Percentiles rank a stretch among this genome's conserved stretches.
phyloP scores from a whole-genome alignment of 2,888 invertebrate species.

The Apotomis capreana region DNA sequence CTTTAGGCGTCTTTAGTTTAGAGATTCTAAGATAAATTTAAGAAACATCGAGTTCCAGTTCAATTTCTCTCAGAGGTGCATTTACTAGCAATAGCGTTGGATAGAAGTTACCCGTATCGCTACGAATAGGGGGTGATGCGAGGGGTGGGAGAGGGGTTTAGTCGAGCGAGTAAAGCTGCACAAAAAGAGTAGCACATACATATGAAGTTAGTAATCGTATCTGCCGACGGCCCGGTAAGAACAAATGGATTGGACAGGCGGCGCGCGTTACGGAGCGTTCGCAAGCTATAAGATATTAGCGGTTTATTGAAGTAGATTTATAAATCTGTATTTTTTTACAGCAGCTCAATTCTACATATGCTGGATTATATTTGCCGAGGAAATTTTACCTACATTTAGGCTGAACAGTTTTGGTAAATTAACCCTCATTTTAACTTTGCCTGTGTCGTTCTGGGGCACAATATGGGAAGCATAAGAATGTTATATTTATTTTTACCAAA shows the following conservation, averaged over 20 bases:
- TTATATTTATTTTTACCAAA: too few species aligned
- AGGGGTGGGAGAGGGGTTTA: constrained; percentile 27
- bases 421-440: too few species aligned
- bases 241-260: constrained; percentile 42
- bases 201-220: constrained; percentile 42
- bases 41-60: constrained; percentile 19
- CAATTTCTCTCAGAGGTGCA: constrained; percentile 35
- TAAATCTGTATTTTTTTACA: too few species aligned
- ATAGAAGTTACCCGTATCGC: constrained; percentile 37
- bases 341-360: too few species aligned
- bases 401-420: too few species aligned
- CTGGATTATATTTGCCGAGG: neutral
- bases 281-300: constrained; percentile 2
- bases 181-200: constrained; percentile 42
- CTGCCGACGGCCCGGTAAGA: constrained; percentile 42
- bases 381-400: too few species aligned
- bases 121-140: constrained; percentile 15
- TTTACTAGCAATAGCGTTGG: constrained; percentile 28
- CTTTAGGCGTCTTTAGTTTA: constrained; percentile 1
- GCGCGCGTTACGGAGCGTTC: constrained; percentile 2
- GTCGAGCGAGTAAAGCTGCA: constrained; percentile 37
- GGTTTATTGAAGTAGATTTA: neutral
- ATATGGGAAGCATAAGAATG: too few species aligned
- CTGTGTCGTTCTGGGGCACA: too few species aligned
- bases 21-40: constrained; percentile 6